A percentile compares a stretch with the other conserved stretches of the same genome.
Conservation (phyloP, 1,140 invertebrate genomes). For the Grapholita molesta region DNA sequence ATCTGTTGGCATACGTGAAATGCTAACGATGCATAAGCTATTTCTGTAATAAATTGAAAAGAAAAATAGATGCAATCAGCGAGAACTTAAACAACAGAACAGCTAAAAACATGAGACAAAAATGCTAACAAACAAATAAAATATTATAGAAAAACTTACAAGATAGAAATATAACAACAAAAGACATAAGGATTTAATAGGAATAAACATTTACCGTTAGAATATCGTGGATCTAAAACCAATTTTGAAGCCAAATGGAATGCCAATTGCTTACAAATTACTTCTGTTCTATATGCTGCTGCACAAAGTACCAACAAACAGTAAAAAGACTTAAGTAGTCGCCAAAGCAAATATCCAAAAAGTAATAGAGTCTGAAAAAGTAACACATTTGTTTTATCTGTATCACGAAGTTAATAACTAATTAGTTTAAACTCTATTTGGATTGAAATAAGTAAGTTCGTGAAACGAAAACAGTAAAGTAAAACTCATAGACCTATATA, state of each 20-base stretch:
- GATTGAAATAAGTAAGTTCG: no score
- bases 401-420: no score
- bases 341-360: slow-evolving; percentile 32
- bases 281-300: slow-evolving; percentile 27
- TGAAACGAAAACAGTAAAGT: no score
- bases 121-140: no score
- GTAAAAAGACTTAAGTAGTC: slow-evolving; percentile 32
- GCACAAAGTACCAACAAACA: slow-evolving; percentile 38
- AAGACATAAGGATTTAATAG: neutral
- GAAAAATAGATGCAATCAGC: no score
- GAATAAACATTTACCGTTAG: slow-evolving; percentile 25
- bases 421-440: no score
- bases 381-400: neutral
- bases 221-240: slow-evolving; percentile 24
- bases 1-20: no score
- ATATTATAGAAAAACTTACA: neutral
- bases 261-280: slow-evolving; percentile 24
- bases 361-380: neutral
- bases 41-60: no score
- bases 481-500: no score
- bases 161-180: neutral
- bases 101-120: no score
- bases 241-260: slow-evolving; percentile 29
- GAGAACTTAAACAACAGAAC: no score
- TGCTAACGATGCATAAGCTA: no score